phyloP scores from a whole-genome alignment of 2,888 invertebrate species.

The Stegana nigrithorax region DNA sequence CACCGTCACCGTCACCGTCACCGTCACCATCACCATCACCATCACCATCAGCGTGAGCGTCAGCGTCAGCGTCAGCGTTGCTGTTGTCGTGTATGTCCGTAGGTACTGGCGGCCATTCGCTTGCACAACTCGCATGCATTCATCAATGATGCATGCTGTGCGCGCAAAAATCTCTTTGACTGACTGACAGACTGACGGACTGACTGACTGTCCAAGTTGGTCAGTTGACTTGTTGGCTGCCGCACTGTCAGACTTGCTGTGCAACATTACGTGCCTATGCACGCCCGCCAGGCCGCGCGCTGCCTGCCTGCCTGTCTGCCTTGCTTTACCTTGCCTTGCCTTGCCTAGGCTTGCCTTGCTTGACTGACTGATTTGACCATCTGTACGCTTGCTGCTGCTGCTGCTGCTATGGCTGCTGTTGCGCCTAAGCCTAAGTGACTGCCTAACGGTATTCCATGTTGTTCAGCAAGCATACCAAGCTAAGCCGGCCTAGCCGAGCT shows the following conservation, averaged over 20 bases:
- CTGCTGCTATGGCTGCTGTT: too few relatives aligned
- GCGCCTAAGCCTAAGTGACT: conserved; percentile 4
- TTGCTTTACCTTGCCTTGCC: not conserved
- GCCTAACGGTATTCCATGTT: conserved; percentile 8
- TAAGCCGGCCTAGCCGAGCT: too few relatives aligned
- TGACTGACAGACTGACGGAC: conserved; percentile 36
- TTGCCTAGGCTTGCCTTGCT: not conserved
- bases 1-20: too few relatives aligned
- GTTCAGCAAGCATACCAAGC: too few relatives aligned
- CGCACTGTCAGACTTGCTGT: conserved; percentile 25
- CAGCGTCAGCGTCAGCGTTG: too few relatives aligned
- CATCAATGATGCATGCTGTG: conserved; percentile 30
- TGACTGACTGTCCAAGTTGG: conserved; percentile 38
- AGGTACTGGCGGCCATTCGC: conserved; percentile 5
- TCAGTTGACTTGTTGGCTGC: conserved; percentile 55
- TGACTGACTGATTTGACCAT: conserved; percentile 11
- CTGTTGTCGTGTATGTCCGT: conserved; percentile 6
- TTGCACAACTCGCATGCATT: not conserved
- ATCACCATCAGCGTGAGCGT: too few relatives aligned
- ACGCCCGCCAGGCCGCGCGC: not conserved
- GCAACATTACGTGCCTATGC: not conserved
- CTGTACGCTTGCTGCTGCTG: too few relatives aligned
- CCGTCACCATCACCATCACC: too few relatives aligned
- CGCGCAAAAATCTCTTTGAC: conserved; percentile 28
- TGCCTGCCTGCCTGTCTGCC: not conserved